Evolutionary conservation across 2,113 vertebrate genomes (phyloP), one percentile per base, ranked within the genome.

Genomic region (Toxotes chatareus): DNA sequence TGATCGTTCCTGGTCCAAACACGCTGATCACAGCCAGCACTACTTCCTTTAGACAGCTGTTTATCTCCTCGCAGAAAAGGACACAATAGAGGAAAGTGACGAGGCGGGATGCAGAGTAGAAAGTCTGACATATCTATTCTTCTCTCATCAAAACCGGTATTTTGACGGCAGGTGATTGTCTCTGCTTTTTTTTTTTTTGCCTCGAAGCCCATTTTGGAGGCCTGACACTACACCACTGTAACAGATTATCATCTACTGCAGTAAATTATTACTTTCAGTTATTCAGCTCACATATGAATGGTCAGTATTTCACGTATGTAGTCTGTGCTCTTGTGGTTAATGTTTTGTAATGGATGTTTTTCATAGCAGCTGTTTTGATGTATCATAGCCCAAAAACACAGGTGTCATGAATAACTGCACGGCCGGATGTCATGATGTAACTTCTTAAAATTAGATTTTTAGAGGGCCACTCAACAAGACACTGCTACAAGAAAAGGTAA

Each of bases 21-120:
- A 89, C 31, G n/a, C 65, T 19, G 67, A 76, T 85, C 82, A 76
- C 86, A 77, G 78, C 74, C 79, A 75, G 73, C 36, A 8, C 21
- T 16, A 53, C 81, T 91, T 92, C 86, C 88, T 85, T 75, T 82
- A 49, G 65, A 85, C 86, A 92, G 85, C 85, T 90, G 90, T 73
- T 81, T 82, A 81, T 84, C 59, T 82, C 72, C 57, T 84, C 65
- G 23, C 82, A 88, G 78, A 76, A 83, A 83, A 81, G 6, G 85
- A 73, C 32, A 88, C 76, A 84, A 66, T 69, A 40, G 60, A 49
- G 27, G 49, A 23, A 36, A 73, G 53, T 34, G 60, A 57, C 61
- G 5, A 64, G 62, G 46, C 17, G 19, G 62, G 76, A 53, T 16
- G 63, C 42, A 60, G 72, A 38, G 47, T 27, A 65, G n/a, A 64